Base-by-base conservation (phyloP, 92 coral and sea anemone species). In the Heliopora coerulea region DNA sequence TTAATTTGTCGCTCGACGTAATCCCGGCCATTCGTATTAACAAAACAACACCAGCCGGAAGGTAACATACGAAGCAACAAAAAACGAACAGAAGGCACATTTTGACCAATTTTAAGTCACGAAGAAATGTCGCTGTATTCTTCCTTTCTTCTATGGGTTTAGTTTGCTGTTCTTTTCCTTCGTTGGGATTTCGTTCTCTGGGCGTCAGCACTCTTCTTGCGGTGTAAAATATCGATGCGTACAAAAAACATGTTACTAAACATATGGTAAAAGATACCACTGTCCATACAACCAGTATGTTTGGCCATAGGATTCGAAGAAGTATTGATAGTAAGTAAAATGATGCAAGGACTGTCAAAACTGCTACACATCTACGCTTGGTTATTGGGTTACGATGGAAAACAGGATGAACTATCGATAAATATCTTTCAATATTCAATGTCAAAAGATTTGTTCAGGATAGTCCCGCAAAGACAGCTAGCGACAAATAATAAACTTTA, bases 351-450 rank as follows among this genome's bases (percentile, higher is more conserved):
- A 32, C 32, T 8, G 32, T 12, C n/a, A 61, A 21, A 30, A 1
- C 68, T 11, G 24, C 44, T 8, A 61, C 68, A 34, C 46, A 61
- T n/a, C 44, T 37, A 0, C 68, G 19, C 39, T 30, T 61, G 8
- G 68, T 61, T 18, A 61, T 42, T 37, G 19, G 20, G 39, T 61
- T 61, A 28, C 68, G 68, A 34, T 61, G 68, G 39, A 32, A 61
- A 5, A 61, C 24, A 30, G 48, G 48, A 23, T 31, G 48, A 8
- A 21, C 42, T 30, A 61, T 61, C 32, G 68, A 61, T 30, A 61
- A 61, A 61, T 61, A 61, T 61, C 68, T 25, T 29, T 61, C 68
- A 34, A 61, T 61, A 61, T 61, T 61, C 21, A 61, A 28, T 1
- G 68, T 61, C 10, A 61, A 30, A 21, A 61, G 68, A 31, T 11